Base-by-base conservation (phyloP, 2,888 invertebrate species). In the Drosophila pseudotakahashii region DNA sequence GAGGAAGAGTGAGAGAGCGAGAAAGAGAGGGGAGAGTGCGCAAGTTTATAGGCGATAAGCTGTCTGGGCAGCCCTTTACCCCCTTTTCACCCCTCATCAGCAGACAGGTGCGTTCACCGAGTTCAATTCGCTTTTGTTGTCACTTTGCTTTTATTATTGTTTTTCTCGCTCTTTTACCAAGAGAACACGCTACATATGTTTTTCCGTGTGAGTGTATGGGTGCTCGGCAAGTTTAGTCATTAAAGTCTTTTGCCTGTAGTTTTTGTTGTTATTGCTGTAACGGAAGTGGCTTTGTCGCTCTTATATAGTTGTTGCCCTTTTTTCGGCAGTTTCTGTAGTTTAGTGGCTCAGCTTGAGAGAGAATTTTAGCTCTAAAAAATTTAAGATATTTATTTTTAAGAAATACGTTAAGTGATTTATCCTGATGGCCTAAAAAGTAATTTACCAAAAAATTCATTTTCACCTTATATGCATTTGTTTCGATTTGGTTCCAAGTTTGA, bases 231-330 rank as follows among this genome's bases (percentile, higher is more conserved):
- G 71, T 68, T 76, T 77, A 66, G 70, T 76, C 72, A 75, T 79
- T 72, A 70, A 63, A 71, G 73, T 69, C 52, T 72, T 68, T 71
- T 63, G 70, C 58, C 64, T 69, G 61, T 62, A 41, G 41, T 55
- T 47, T 36, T 68, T 45, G 50, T 34, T 75, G 45, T 63, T 75
- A 48, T 63, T 73, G 37, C 48, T 78, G 79, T 81, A 83, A 81
- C 87, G 82, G 87, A 82, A 83, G 74, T 83, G 70, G 78, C 48
- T 78, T 78, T 73, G 69, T 67, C 63, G 63, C 59, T 67, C 55
- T 55, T 16, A 48, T 32, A 34, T 26, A 51, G 32, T 52, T 45
- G 41, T 48, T 16, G 19, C 5, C 4, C 36, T 36, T 47, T 50
- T 36, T 23, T 39, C 5, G 10, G 16, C 39, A 32, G 30, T 57